phyloP scores from a whole-genome alignment of 2,888 invertebrate genomes.

The Shargacucullia verbasci region DNA sequence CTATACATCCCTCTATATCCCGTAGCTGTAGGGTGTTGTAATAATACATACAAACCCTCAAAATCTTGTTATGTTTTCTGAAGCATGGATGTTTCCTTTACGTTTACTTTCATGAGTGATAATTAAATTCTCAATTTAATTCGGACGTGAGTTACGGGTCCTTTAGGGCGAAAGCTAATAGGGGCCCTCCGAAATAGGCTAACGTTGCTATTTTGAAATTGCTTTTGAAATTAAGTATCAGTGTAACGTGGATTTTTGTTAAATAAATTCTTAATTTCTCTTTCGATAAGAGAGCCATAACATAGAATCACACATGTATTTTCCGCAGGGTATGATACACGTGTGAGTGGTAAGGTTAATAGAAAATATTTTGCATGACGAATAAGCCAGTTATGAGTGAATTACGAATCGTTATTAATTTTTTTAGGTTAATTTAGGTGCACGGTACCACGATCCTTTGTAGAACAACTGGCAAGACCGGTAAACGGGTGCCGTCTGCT shows the following conservation, averaged over 20 bases:
- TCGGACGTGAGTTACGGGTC: conserved; percentile 23
- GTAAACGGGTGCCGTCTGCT: no score
- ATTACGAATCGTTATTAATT: no score
- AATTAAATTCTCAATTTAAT: conserved; percentile 39
- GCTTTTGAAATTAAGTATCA: not conserved
- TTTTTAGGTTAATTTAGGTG: no score
- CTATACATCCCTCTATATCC: not conserved
- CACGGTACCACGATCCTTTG: no score
- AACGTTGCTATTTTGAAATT: conserved; percentile 2
- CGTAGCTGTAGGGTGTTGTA: conserved; percentile 2
- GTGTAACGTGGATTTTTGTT: not conserved
- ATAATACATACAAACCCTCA: conserved; percentile 19
- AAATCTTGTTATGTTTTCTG: conserved; percentile 16
- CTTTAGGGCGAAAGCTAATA: conserved; percentile 10
- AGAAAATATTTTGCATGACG: no score
- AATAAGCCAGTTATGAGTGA: no score
- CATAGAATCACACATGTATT: no score
- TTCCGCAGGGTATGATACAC: no score
- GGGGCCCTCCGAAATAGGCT: conserved; percentile 2
- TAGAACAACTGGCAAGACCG: no score
- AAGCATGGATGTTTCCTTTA: conserved; percentile 12
- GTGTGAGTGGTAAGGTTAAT: no score
- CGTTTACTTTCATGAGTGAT: conserved; percentile 18
- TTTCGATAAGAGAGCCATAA: no score
- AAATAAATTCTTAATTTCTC: no score